Conservation (phyloP, 64 coral and sea anemone genomes). For the Stylophora pistillata region DNA sequence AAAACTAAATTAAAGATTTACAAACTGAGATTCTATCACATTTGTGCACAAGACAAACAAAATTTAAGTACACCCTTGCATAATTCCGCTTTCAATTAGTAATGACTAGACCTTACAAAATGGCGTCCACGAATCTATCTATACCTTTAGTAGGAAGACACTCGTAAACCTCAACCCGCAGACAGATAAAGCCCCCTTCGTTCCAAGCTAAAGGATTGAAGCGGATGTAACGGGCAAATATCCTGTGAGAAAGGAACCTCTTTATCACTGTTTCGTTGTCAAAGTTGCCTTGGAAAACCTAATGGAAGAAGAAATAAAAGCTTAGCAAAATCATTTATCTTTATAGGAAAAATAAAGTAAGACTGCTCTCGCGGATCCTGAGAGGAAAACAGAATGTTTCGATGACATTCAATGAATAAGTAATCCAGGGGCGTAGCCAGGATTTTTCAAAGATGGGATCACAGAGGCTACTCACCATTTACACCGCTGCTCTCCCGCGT, state of each 20-base stretch:
- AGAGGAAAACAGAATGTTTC: too few species aligned
- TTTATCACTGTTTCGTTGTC: conserved; percentile 77
- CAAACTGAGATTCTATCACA: too few species aligned
- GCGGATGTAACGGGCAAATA: conserved; percentile 86
- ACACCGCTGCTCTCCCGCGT: too few species aligned
- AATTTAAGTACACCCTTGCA: too few species aligned
- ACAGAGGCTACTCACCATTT: too few species aligned
- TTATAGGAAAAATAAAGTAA: neutral
- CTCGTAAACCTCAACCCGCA: conserved; percentile 92
- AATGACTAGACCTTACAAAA: neutral
- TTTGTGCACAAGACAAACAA: too few species aligned
- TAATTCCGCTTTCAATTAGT: neutral
- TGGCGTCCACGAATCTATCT: neutral
- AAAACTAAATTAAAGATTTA: too few species aligned
- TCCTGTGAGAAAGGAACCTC: conserved; percentile 44
- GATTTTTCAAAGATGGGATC: too few species aligned
- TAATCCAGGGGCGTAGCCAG: too few species aligned
- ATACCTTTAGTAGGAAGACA: conserved; percentile 87
- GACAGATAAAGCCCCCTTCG: conserved; percentile 57
- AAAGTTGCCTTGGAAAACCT: conserved; percentile 90
- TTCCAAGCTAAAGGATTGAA: conserved; percentile 71
- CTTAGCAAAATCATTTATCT: neutral
- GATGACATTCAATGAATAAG: too few species aligned
- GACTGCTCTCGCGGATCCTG: neutral
- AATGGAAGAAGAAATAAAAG: neutral